Base-by-base conservation (phyloP, 2,797 vertebrate genomes). In the Telmatherina bonti region DNA sequence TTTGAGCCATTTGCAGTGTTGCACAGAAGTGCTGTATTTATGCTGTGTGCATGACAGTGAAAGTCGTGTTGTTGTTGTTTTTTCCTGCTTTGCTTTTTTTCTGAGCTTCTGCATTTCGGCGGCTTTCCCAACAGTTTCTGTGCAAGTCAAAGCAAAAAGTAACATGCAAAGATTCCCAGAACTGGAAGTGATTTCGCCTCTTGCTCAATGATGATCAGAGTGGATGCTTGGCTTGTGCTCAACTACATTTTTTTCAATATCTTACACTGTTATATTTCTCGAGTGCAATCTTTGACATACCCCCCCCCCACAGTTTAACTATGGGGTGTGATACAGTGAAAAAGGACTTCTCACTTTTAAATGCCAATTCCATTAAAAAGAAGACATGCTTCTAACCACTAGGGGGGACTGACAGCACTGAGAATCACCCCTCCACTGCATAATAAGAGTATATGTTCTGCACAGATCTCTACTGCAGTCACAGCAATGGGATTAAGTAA, bases 331-430 rank as follows among this genome's bases (percentile, higher is more conserved):
- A 62, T 57, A 26, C 15, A 67, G 53, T 24, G 22, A 35, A 58
- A 65, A 43, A 45, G 41, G 61, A 67, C 61, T 58, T 65, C 41
- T 52, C 45, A 51, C 58, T 27, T 75, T 78, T 62, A 69, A 67
- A 80, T 35, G 53, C 12, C 27, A 72, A 13, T 13, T 30, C 8
- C 29, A 56, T 51, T 26, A 57, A 51, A 58, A 71, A 65, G 64
- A 10, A 13, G 0, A 68, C 7, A 30, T 35, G 20, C 10, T 51
- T 75, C 76, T 77, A 56, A 74, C 91, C 92, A 92, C 91, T 83
- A 93, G 92, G 74, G 88, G 45, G 92, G 91, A 86, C 91, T 85
- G 85, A 89, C 83, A 88, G 90, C 84, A 79, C 85, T 38, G 81
- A 89, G 62, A 91, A 90, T 89, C 67, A 60, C 57, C 64, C 29